Percentiles rank a stretch among this genome's conserved stretches.
These are phyloP conservation scores for Hypsopygia costalis DNA, from an alignment of 2,888 invertebrate species.

Conservation along the genomic window DNA sequence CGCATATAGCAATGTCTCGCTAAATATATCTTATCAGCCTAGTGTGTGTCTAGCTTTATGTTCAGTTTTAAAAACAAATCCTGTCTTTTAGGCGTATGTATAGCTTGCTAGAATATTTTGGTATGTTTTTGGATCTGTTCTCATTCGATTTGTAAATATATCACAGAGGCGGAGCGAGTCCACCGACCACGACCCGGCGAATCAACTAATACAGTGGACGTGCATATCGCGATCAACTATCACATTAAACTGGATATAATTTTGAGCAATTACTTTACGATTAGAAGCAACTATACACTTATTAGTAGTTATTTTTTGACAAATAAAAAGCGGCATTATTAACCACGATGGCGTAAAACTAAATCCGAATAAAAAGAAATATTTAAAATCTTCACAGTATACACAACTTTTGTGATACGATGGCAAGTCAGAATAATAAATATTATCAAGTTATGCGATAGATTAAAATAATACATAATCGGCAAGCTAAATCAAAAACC, in stretches of 20 bases:
- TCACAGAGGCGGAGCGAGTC: no score
- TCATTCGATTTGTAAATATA: not conserved
- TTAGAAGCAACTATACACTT: conserved; percentile 15
- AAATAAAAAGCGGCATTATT: conserved; percentile 8
- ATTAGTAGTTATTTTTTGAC: conserved; percentile 1
- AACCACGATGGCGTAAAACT: conserved; percentile 14
- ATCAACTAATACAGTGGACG: conserved; percentile 29
- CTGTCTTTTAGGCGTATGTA: no score
- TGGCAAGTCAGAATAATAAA: conserved; percentile 53
- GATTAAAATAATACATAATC: conserved; percentile 42
- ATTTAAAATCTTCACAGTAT: no score
- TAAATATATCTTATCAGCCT: no score
- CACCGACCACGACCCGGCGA: no score
- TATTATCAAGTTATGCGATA: conserved; percentile 23
- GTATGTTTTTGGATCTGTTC: no score
- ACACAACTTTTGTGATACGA: conserved; percentile 51
- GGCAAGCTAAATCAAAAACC: conserved; percentile 57
- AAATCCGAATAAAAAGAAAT: conserved; percentile 19
- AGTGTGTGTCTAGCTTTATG: no score
- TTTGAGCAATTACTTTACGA: conserved; percentile 52
- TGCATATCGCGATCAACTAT: conserved; percentile 34
- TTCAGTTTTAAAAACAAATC: no score
- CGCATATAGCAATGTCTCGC: no score
- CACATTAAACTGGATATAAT: conserved; percentile 42
- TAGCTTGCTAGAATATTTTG: no score